Conservation (phyloP, 2,113 vertebrate genomes). For the Brachypodius melanocephalos region DNA sequence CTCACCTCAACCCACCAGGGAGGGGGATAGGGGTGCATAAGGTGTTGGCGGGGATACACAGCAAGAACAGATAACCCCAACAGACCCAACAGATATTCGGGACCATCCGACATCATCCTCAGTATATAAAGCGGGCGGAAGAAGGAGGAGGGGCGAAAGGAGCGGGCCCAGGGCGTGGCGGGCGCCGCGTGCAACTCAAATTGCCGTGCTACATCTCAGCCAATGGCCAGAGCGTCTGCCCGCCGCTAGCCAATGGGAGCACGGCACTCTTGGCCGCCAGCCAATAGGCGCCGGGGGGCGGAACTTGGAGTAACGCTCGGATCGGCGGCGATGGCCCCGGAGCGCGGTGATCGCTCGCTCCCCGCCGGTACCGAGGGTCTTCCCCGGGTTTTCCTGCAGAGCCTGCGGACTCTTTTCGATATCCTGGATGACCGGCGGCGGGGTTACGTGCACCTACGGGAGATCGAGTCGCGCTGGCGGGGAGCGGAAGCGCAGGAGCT, state of each 20-base stretch:
- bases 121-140: neutral
- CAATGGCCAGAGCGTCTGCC: conserved; percentile 8
- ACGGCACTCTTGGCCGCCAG: neutral
- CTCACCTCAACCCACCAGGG: neutral
- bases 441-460: conserved; percentile 88
- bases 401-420: conserved; percentile 90
- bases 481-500: conserved; percentile 83
- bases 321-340: neutral
- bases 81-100: neutral
- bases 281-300: neutral
- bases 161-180: neutral
- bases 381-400: conserved; percentile 88
- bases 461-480: conserved; percentile 93
- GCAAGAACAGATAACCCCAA: neutral
- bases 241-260: neutral
- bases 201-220: neutral
- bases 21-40: neutral
- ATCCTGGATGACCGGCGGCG: conserved; percentile 88
- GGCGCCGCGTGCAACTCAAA: conserved; percentile 52
- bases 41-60: neutral
- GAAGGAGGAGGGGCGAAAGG: neutral
- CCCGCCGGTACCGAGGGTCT: conserved; percentile 72
- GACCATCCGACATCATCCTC: neutral
- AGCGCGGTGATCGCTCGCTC: neutral
- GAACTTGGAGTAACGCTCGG: neutral